A percentile compares a stretch with the other conserved stretches of the same genome.
Evolutionary conservation across 2,797 vertebrate genomes (phyloP).

Genomic region (Sebastolobus altivelis): DNA sequence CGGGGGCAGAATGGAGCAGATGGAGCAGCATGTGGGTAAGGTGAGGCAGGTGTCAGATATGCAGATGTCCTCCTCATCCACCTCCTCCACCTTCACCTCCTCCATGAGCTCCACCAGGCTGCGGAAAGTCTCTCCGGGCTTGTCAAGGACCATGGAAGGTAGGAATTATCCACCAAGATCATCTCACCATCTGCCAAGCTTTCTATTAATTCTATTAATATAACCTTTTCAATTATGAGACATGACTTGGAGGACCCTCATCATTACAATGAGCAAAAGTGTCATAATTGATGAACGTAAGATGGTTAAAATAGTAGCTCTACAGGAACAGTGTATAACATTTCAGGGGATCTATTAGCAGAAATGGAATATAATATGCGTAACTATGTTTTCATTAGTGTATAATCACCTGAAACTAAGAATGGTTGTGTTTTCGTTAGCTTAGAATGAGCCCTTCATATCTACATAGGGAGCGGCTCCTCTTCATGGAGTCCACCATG

Average conservation of each 20-base stretch:
- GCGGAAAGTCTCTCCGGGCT: constrained; percentile 74
- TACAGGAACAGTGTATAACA: no score
- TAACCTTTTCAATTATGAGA: not conserved
- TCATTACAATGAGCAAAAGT: not conserved
- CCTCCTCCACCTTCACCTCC: constrained; percentile 62
- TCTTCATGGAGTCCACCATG: no score
- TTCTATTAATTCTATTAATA: not conserved
- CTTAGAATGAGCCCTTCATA: no score
- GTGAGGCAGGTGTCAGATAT: constrained; percentile 53
- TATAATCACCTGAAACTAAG: no score
- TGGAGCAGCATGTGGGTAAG: constrained; percentile 39
- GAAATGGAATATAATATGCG: no score
- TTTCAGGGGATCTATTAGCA: no score
- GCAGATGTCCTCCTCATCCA: constrained; percentile 61
- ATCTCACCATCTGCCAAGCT: not conserved
- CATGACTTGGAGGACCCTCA: no score
- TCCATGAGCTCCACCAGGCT: constrained; percentile 71
- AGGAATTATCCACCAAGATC: constrained; percentile 20
- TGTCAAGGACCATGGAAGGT: constrained; percentile 76
- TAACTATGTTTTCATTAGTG: no score
- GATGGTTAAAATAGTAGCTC: not conserved
- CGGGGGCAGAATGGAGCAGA: constrained; percentile 63
- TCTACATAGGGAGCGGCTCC: no score
- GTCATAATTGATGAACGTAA: not conserved
- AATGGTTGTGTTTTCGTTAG: no score